Percentiles rank a stretch among this genome's conserved stretches.
phyloP scores from a whole-genome alignment of 2,888 invertebrate species.

The Acrocera orbiculus region DNA sequence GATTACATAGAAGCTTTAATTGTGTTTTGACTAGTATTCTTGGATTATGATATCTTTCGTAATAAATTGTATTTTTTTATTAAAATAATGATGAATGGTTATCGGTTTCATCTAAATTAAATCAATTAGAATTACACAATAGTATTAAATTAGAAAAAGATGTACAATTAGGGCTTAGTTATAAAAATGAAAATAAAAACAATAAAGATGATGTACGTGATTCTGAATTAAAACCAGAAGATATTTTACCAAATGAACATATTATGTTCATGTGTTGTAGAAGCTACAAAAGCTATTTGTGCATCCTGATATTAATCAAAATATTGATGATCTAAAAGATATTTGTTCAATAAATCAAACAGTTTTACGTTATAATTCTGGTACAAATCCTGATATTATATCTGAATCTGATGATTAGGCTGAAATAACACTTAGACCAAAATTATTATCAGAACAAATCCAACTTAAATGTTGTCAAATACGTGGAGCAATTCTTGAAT shows the following conservation, averaged over 20 bases:
- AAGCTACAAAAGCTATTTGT: slow-evolving; percentile 85
- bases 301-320: slow-evolving; percentile 68
- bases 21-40: no score
- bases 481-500: slow-evolving; percentile 59
- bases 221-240: slow-evolving; percentile 53
- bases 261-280: slow-evolving; percentile 57
- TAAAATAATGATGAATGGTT: no score
- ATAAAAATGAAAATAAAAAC: slow-evolving; percentile 47
- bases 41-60: no score
- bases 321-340: slow-evolving; percentile 37
- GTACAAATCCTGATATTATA: slow-evolving; percentile 43
- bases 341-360: slow-evolving; percentile 24
- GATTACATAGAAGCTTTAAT: no score
- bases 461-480: slow-evolving; percentile 51
- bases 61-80: no score
- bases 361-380: slow-evolving; percentile 14
- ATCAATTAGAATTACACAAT: slow-evolving; percentile 83
- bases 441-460: slow-evolving; percentile 42
- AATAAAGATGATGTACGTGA: slow-evolving; percentile 64
- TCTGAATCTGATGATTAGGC: slow-evolving; percentile 53
- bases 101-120: slow-evolving; percentile 61
- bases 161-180: slow-evolving; percentile 48
- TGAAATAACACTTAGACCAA: slow-evolving; percentile 42
- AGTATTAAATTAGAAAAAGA: slow-evolving; percentile 87
- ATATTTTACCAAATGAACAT: slow-evolving; percentile 59